Conservation (phyloP, 1,140 invertebrate genomes). For the Calycopis cecrops region DNA sequence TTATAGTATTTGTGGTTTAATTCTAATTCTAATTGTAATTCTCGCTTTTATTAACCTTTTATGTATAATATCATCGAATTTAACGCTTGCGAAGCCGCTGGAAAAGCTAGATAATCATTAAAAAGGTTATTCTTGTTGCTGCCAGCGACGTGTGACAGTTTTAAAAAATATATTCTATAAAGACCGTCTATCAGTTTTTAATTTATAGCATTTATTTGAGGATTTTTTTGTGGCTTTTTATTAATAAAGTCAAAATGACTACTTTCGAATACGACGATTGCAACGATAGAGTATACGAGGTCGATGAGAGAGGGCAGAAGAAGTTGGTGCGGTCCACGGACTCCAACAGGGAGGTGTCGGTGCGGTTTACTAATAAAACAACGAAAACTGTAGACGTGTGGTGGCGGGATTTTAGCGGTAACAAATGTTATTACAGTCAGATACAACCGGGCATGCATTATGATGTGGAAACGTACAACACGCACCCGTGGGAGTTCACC, state of each 20-base stretch:
- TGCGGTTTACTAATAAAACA: conserved; percentile 83
- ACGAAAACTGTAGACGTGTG: conserved; percentile 78
- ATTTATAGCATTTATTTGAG: too few species aligned
- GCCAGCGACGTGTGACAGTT: too few species aligned
- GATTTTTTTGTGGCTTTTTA: too few species aligned
- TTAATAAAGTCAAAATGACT: background rate
- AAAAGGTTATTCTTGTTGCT: too few species aligned
- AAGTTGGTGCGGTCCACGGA: conserved; percentile 63
- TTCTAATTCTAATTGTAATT: too few species aligned
- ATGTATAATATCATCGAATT: too few species aligned
- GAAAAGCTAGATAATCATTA: too few species aligned
- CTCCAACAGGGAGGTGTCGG: conserved; percentile 72
- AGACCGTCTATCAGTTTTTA: too few species aligned
- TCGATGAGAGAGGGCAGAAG: conserved; percentile 45
- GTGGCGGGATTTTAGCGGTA: conserved; percentile 85
- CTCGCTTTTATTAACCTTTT: too few species aligned
- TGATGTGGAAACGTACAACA: conserved; percentile 82
- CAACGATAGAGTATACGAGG: conserved; percentile 46
- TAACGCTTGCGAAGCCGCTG: too few species aligned
- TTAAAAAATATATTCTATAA: too few species aligned
- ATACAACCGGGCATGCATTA: conserved; percentile 65
- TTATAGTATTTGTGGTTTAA: too few species aligned
- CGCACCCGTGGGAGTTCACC: conserved; percentile 85
- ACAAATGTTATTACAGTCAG: conserved; percentile 38
- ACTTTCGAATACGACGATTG: conserved; percentile 25